A percentile compares a stretch with the other conserved stretches of the same genome.
Evolutionary conservation across 1,140 invertebrate genomes (phyloP).

Genomic region (Drosophila ercepeae): DNA sequence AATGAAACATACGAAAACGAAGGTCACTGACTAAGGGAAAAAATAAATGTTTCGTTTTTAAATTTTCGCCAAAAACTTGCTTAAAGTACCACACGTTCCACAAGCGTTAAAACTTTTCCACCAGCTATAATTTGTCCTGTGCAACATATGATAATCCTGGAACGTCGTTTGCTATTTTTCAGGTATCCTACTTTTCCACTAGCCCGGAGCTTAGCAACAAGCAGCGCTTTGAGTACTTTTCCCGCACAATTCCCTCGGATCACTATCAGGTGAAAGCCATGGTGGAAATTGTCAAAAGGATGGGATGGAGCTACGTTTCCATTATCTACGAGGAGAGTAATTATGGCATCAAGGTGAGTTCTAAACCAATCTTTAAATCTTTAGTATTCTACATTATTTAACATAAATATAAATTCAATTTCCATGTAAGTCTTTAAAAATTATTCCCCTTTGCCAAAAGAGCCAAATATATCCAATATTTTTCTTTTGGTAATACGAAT

Average conservation of each 20-base stretch:
- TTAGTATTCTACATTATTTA: no score
- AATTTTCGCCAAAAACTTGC: background rate
- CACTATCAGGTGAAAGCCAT: slow-evolving; percentile 97
- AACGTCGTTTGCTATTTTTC: slow-evolving; percentile 29
- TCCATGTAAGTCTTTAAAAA: background rate
- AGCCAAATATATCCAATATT: background rate
- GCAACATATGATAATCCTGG: slow-evolving; percentile 11
- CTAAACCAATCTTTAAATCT: no score
- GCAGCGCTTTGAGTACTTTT: slow-evolving; percentile 97
- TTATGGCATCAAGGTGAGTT: slow-evolving; percentile 95
- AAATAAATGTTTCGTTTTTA: background rate
- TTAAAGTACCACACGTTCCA: no score
- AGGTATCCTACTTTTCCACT: slow-evolving; percentile 98
- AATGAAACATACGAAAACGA: slow-evolving; percentile 15
- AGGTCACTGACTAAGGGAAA: background rate
- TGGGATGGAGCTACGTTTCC: slow-evolving; percentile 97
- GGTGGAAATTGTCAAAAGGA: slow-evolving; percentile 94
- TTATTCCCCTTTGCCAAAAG: background rate
- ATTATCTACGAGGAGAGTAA: slow-evolving; percentile 98
- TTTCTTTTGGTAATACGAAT: background rate
- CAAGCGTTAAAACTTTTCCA: background rate
- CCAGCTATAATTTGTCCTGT: background rate
- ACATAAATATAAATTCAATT: background rate
- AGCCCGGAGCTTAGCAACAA: slow-evolving; percentile 97
- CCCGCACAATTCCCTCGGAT: slow-evolving; percentile 97